Percentiles rank a stretch among this genome's conserved stretches.
phyloP scores from a whole-genome alignment of 1,140 invertebrate species.

The Zaprionus lachaisei region DNA sequence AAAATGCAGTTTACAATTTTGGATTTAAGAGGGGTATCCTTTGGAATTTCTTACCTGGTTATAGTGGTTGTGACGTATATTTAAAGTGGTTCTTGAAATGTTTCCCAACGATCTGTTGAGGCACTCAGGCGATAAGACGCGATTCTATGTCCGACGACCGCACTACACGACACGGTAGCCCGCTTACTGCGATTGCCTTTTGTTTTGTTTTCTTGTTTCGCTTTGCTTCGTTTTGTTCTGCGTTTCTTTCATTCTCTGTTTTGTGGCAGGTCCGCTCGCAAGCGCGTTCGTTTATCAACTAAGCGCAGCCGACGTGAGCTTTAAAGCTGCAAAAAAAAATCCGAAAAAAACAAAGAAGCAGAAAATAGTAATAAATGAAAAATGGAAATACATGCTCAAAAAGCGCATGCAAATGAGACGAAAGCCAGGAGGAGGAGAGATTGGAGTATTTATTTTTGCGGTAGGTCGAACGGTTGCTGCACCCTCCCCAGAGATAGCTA shows the following conservation, averaged over 20 bases:
- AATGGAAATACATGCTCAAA: conserved; percentile 23
- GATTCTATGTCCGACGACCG: neutral
- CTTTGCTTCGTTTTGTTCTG: neutral
- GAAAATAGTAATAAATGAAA: conserved; percentile 31
- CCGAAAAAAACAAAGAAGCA: conserved; percentile 31
- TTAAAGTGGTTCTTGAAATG: neutral
- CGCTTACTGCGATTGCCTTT: neutral
- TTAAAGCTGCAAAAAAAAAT: conserved; percentile 27
- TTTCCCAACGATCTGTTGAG: neutral
- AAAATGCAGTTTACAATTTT: neutral
- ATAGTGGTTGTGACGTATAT: neutral
- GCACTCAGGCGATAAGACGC: neutral
- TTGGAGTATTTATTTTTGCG: conserved; percentile 6
- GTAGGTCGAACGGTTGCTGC: neutral
- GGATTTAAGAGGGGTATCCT: neutral
- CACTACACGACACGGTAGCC: neutral
- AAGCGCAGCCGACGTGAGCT: conserved; percentile 54
- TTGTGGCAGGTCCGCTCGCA: conserved; percentile 49
- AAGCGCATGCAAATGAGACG: conserved; percentile 17
- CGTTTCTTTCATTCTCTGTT: conserved; percentile 7
- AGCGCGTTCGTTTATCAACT: conserved; percentile 64
- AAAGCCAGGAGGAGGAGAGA: neutral
- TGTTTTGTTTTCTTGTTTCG: neutral
- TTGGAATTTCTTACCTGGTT: conserved; percentile 1
- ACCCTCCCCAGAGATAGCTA: neutral